Base-by-base conservation (phyloP, 2,113 vertebrate species). In the Lycocorax pyrrhopterus region DNA sequence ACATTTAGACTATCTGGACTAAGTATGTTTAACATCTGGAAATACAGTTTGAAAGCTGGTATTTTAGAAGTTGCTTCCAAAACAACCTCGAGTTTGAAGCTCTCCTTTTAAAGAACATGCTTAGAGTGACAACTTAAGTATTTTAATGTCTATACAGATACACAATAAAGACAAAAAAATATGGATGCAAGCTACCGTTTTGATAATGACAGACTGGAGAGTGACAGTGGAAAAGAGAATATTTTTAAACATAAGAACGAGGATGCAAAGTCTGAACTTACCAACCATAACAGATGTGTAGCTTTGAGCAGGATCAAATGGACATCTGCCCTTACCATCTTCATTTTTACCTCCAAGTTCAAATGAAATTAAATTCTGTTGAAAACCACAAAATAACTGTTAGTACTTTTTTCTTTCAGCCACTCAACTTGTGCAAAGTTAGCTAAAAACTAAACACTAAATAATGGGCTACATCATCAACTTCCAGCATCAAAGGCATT, bases 261-360 rank as follows among this genome's bases (percentile, higher is more conserved):
- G 12, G 4, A 47, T 19, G 11, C 3, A 1, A 85, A 73, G 20
- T 58, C 27, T 68, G 56, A 79, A 99, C 99, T 99, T 97, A 99
- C 99, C 99, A 90, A 99, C 99, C 99, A 99, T 99, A 96, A 99
- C 98, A 1, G 98, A 99, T 7, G 99, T 99, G 68, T 99, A 99
- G 96, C 99, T 99, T 56, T 99, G 99, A 4, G 99, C 98, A 18
- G 99, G 99, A 96, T 99, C 99, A 92, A 99, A 99, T 13, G 99
- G 99, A 94, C 99, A 99, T 78, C 98, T 98, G 58, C 99, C 99
- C 97, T 99, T 98, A 91, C 99, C 99, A 9, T 99, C 99, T 90
- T 99, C 99, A 64, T 96, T 97, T 89, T 79, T 98, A 74, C 98
- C 98, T 79, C 96, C 94, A 89, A 99, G 93, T 19, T 97, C 96